Evolutionary conservation across 2,888 invertebrate genomes (phyloP), one percentile per base, ranked within the genome.

Genomic region (Mystacides longicornis): DNA sequence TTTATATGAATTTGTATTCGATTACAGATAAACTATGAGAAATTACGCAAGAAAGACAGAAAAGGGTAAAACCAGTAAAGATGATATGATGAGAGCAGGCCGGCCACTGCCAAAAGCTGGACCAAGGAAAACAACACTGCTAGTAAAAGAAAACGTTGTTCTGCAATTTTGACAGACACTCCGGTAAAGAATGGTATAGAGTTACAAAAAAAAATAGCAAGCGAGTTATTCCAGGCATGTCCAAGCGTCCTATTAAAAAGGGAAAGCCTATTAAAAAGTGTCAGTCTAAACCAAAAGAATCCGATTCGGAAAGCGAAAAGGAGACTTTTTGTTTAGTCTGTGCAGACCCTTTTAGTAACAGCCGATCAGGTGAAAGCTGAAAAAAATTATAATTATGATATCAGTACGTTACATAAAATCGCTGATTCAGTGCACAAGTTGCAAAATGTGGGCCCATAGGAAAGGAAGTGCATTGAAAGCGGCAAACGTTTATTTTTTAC

Each of bases 111-210:
- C 60, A 27, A 60, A 60, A 55, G 58, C 55, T 22, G 51, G 43
- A 14, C 51, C 48, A 23, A 47, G 57, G 55, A 57, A 55, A 52
- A 49, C 31, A 31, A 43, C 42, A 31, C 47, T 33, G 50, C n/a
- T n/a, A n/a, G 52, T 52, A 59, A 57, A 46, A 48, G 48, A 21
- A 59, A 55, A 53, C 37, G 53, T 23, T 59, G 56, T 49, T 59
- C 61, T 16, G 49, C 52, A 27, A 55, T 62, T 54, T 61, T 60
- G 51, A 57, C 61, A n/a, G 59, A 62, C 31, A 62, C 60, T n/a
- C 59, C 60, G 23, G 55, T 54, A 37, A 61, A 61, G 50, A 50
- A 56, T 23, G 56, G 57, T 46, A 45, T 54, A 51, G 51, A 57
- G 52, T 18, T 31, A 42, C 50, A 56, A 21, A 31, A 45, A 52